phyloP scores from a whole-genome alignment of 2,888 invertebrate genomes.

The Chaetoderma sp. region DNA sequence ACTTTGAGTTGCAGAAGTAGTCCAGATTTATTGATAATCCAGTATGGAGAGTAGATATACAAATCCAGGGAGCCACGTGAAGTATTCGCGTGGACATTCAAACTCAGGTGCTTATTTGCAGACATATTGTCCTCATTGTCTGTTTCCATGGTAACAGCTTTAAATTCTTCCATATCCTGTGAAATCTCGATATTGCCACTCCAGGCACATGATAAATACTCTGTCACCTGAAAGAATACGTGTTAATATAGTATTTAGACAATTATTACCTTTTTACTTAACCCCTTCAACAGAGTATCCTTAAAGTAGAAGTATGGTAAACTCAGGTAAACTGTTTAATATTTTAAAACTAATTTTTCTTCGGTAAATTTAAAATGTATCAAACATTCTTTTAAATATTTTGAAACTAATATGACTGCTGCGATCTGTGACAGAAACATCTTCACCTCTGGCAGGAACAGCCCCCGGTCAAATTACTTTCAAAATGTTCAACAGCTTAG shows the following conservation, averaged over 20 bases:
- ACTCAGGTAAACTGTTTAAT: no score
- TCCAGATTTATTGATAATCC: conserved; percentile 68
- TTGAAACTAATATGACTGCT: no score
- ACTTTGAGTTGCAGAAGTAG: conserved; percentile 78
- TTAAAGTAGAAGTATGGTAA: not conserved
- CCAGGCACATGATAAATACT: conserved; percentile 80
- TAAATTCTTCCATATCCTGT: conserved; percentile 75
- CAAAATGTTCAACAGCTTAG: no score
- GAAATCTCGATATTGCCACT: conserved; percentile 78
- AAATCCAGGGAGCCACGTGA: conserved; percentile 76
- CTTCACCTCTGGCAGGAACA: no score
- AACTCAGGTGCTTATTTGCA: conserved; percentile 76
- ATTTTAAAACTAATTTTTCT: no score
- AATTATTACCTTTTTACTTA: no score
- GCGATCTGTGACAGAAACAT: not conserved
- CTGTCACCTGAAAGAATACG: conserved; percentile 70
- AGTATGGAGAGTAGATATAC: conserved; percentile 71
- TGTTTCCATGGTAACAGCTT: conserved; percentile 76
- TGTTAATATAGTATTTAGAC: not conserved
- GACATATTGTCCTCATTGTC: conserved; percentile 77
- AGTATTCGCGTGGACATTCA: conserved; percentile 78
- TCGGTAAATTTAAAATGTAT: no score
- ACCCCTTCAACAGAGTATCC: no score
- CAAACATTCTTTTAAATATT: no score
- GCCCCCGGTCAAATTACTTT: no score